Conservation (phyloP, 1,140 invertebrate genomes). For the Manduca sexta region DNA sequence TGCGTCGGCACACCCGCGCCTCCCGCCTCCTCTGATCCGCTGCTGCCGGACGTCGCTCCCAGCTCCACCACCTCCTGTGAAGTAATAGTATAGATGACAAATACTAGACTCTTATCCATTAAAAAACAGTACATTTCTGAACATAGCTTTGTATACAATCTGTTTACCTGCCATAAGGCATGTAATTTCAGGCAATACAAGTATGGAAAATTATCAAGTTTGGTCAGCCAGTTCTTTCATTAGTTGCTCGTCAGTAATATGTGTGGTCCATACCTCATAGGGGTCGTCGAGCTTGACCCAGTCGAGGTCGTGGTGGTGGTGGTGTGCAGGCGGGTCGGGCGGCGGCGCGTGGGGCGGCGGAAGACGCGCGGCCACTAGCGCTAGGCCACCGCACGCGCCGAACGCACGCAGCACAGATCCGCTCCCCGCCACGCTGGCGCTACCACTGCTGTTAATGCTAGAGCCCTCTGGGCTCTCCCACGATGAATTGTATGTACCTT, state of each 20-base stretch:
- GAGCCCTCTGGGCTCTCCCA: constrained; percentile 28
- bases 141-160: too few species aligned
- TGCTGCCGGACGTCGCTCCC: constrained; percentile 43
- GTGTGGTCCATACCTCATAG: constrained; percentile 64
- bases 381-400: constrained; percentile 89
- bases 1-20: constrained; percentile 84
- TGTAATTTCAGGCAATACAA: not conserved
- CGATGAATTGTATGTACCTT: constrained; percentile 2
- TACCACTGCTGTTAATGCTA: constrained; percentile 26
- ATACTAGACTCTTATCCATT: too few species aligned
- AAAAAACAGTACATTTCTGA: too few species aligned
- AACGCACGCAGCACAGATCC: constrained; percentile 83
- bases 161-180: not conserved
- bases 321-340: constrained; percentile 52
- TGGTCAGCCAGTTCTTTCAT: not conserved
- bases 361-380: constrained; percentile 88
- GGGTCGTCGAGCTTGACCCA: constrained; percentile 82
- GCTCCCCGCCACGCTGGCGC: constrained; percentile 11
- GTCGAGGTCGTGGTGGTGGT: constrained; percentile 66
- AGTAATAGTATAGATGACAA: too few species aligned
- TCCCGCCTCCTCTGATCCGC: constrained; percentile 79
- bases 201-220: not conserved
- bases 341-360: constrained; percentile 86
- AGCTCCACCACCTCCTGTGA: constrained; percentile 58
- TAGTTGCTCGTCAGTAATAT: too few species aligned